These are phyloP conservation scores for Galleria mellonella DNA, from an alignment of 1,140 invertebrate genomes.

Conservation along the genomic window DNA sequence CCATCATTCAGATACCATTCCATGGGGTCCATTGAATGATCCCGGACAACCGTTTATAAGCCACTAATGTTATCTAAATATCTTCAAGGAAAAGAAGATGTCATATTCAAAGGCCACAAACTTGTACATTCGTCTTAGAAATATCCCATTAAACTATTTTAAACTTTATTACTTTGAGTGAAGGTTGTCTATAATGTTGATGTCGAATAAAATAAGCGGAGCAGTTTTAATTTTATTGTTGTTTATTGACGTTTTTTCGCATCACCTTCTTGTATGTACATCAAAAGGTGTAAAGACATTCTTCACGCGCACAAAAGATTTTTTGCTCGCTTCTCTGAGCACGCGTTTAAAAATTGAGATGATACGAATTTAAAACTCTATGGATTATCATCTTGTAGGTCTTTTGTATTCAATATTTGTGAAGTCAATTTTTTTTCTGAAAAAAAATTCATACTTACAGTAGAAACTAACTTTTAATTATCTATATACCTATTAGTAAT, in stretches of 20 bases:
- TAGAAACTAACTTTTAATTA: not conserved
- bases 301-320: conserved; percentile 30
- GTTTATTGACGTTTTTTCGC: conserved; percentile 51
- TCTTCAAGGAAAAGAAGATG: conserved; percentile 50
- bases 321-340: conserved; percentile 50
- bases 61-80: conserved; percentile 71
- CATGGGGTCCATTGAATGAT: conserved; percentile 20
- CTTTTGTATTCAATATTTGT: conserved; percentile 14
- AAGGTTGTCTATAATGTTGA: not conserved
- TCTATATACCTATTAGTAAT: conserved; percentile 29
- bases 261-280: conserved; percentile 34
- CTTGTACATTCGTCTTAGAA: not conserved
- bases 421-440: not conserved
- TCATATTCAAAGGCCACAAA: conserved; percentile 25
- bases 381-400: conserved; percentile 20
- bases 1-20: conserved; percentile 22
- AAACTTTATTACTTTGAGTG: conserved; percentile 14
- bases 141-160: conserved; percentile 1
- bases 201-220: too few species aligned
- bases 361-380: conserved; percentile 7
- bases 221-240: conserved; percentile 38
- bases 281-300: conserved; percentile 45
- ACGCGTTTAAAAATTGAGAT: conserved; percentile 49
- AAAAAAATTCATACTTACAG: not conserved
- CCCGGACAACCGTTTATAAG: conserved; percentile 60